Evolutionary conservation across 2,888 invertebrate genomes (phyloP), one percentile per base, ranked within the genome.

Genomic region (Argyra leucocephala): DNA sequence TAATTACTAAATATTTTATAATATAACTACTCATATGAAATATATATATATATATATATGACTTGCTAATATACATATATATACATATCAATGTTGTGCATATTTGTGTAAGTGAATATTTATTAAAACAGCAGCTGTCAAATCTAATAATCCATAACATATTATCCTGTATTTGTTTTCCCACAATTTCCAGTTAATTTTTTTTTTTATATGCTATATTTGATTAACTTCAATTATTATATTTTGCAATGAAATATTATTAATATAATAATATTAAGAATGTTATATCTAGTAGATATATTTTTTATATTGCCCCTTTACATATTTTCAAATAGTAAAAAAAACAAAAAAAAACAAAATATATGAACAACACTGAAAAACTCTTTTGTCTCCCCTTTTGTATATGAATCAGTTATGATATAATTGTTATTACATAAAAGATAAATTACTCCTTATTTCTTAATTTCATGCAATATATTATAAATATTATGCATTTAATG

Each of bases 151-250:
- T 48, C 48, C 15, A 18, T 48, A 48, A 18, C 48, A 48, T 48
- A 48, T 48, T 48, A 48, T 48, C 18, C 48, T 48, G 48, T 48
- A 15, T 48, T 12, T 18, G 18, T 15, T 48, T 48, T 48, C 48
- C 48, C 48, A 48, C 15, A 48, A 48, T 48, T 48, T 48, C 12
- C 12, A 12, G 18, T 2, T 12, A 18, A 31, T 31, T 10, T 31
- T 7, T 26, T 7, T 26, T 6, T 6, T 7, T 26, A 31, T 31
- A 31, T 31, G 12, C 18, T 48, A 15, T 48, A 48, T 48, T 48
- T 48, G 48, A 48, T 48, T 48, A 48, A 48, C 48, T 48, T 48
- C 48, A 48, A 48, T 48, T 48, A 48, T 15, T 18, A 48, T 48
- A 18, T 48, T 48, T 48, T 15, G 31, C 31, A 31, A 31, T 31